These are phyloP conservation scores for Latrodectus hesperus DNA, from an alignment of 2,888 invertebrate genomes.

Conservation along the genomic window DNA sequence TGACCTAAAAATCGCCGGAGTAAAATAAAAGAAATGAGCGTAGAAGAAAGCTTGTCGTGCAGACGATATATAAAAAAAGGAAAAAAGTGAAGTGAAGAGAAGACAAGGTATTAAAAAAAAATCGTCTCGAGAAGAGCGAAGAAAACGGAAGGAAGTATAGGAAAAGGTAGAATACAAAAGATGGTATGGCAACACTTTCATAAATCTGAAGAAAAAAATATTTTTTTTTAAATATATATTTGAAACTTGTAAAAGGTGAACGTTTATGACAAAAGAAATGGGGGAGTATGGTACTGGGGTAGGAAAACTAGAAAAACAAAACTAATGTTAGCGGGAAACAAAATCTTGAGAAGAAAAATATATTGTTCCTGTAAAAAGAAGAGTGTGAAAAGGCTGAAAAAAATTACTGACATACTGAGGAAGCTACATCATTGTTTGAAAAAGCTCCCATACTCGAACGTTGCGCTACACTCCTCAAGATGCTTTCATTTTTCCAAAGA, in stretches of 20 bases:
- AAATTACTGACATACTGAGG: slow-evolving; percentile 35
- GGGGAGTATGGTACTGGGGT: background rate
- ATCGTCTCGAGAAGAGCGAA: slow-evolving; percentile 47
- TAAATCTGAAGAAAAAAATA: slow-evolving; percentile 43
- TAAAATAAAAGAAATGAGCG: slow-evolving; percentile 47
- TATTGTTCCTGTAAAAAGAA: slow-evolving; percentile 54
- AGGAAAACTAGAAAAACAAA: slow-evolving; percentile 54
- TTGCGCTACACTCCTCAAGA: slow-evolving; percentile 53
- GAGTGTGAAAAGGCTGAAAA: slow-evolving; percentile 51
- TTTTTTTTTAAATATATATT: slow-evolving; percentile 30
- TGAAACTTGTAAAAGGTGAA: slow-evolving; percentile 66
- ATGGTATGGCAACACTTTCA: slow-evolving; percentile 59
- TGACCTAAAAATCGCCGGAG: slow-evolving; percentile 64
- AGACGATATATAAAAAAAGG: slow-evolving; percentile 50
- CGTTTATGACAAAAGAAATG: slow-evolving; percentile 60
- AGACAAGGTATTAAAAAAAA: slow-evolving; percentile 13
- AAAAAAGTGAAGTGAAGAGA: slow-evolving; percentile 9
- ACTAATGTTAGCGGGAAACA: slow-evolving; percentile 61
- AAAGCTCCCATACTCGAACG: slow-evolving; percentile 52
- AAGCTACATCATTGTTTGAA: slow-evolving; percentile 64
- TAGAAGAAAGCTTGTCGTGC: slow-evolving; percentile 43
- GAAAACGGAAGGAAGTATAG: slow-evolving; percentile 62
- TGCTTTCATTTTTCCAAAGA: slow-evolving; percentile 21
- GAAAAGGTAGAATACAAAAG: slow-evolving; percentile 65
- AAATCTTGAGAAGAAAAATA: slow-evolving; percentile 54